Evolutionary conservation across 2,888 invertebrate genomes (phyloP).

Genomic region (Torymus auratus): DNA sequence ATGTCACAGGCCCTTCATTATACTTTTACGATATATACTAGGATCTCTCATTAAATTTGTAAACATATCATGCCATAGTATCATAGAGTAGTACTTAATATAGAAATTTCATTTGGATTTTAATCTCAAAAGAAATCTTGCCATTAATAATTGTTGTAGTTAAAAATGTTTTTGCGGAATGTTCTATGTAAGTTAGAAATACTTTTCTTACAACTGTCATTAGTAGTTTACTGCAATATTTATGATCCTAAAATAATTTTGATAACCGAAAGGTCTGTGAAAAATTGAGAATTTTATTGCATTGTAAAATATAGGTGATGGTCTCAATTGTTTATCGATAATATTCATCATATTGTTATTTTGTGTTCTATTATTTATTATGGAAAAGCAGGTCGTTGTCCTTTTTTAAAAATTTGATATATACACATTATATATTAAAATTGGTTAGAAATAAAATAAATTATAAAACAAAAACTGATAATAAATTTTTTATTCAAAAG

Average conservation of each 20-base stretch:
- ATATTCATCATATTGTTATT: conserved; percentile 50
- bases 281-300: conserved; percentile 58
- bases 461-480: conserved; percentile 52
- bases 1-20: conserved; percentile 59
- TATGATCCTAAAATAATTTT: conserved; percentile 45
- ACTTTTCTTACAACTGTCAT: conserved; percentile 51
- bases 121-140: conserved; percentile 56
- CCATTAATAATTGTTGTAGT: conserved; percentile 56
- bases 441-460: conserved; percentile 48
- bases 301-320: conserved; percentile 61
- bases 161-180: conserved; percentile 52
- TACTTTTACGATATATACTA: conserved; percentile 48
- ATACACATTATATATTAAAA: conserved; percentile 54
- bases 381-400: conserved; percentile 41
- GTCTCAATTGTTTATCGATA: conserved; percentile 51
- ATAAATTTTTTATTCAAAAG: conserved; percentile 47
- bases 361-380: conserved; percentile 57
- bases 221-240: conserved; percentile 42
- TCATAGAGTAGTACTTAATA: conserved; percentile 48
- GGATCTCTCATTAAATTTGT: conserved; percentile 57
- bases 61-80: conserved; percentile 56
- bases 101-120: conserved; percentile 54
- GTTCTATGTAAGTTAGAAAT: conserved; percentile 49
- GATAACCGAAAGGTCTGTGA: conserved; percentile 52
- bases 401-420: conserved; percentile 44